Conservation (phyloP, 2,113 vertebrate genomes). For the Uria lomvia region DNA sequence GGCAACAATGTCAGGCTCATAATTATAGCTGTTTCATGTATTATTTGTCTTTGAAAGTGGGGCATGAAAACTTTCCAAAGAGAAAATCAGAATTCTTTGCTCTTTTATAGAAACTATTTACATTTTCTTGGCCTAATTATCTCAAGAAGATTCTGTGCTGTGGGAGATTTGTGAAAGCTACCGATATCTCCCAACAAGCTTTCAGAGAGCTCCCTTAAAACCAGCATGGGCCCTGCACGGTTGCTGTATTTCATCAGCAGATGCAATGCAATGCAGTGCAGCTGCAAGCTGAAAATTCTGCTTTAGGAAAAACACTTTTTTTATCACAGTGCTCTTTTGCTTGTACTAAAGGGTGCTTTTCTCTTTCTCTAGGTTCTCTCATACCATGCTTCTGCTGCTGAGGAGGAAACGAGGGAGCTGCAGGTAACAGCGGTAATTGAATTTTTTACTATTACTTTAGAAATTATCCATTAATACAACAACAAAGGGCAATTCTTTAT, state of each 20-base stretch:
- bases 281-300: background rate
- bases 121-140: background rate
- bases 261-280: background rate
- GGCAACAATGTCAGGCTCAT: background rate
- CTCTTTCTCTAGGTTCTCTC: slow-evolving; percentile 84
- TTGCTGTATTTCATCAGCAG: background rate
- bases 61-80: background rate
- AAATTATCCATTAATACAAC: background rate
- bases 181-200: background rate
- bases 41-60: slow-evolving; percentile 43
- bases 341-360: background rate
- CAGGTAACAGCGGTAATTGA: slow-evolving; percentile 91
- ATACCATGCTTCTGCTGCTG: slow-evolving; percentile 91
- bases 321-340: background rate
- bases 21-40: background rate
- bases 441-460: slow-evolving; percentile 49
- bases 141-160: background rate
- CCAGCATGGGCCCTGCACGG: background rate
- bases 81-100: background rate
- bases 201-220: background rate
- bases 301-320: background rate
- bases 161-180: background rate
- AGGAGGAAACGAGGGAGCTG: slow-evolving; percentile 91
- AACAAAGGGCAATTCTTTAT: background rate
- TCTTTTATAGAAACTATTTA: slow-evolving; percentile 26